Percentiles rank a stretch among this genome's conserved stretches.
Evolutionary conservation across 2,888 invertebrate genomes (phyloP).

Genomic region (Conus canariensis): DNA sequence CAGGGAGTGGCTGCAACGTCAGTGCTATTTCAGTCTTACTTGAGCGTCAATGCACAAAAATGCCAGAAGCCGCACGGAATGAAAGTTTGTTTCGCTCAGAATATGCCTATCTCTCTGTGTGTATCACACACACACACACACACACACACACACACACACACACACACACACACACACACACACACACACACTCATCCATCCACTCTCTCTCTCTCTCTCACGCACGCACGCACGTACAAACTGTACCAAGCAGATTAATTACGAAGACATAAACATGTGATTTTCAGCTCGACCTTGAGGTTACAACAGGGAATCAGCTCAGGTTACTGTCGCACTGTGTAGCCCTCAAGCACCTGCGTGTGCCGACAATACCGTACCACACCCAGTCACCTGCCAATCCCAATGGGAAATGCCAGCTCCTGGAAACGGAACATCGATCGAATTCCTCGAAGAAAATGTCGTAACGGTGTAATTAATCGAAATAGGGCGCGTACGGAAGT

Average conservation of each 20-base stretch:
- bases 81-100: not conserved
- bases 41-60: no score
- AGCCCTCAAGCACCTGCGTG: not conserved
- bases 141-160: not conserved
- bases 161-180: constrained; percentile 1
- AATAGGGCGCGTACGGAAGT: not conserved
- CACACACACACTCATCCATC: not conserved
- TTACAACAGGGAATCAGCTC: no score
- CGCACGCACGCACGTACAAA: not conserved
- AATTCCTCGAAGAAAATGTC: not conserved
- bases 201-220: no score
- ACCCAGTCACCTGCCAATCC: not conserved
- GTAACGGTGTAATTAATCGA: not conserved
- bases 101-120: not conserved
- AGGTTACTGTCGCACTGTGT: no score
- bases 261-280: not conserved
- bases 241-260: no score
- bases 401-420: not conserved
- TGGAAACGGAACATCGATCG: not conserved
- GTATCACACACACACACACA: not conserved
- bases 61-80: no score
- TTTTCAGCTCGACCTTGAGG: not conserved
- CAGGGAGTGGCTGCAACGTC: no score
- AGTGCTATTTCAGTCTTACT: no score
- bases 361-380: not conserved